These are phyloP conservation scores for Neelides folsomi DNA, from an alignment of 2,888 invertebrate genomes.

Conservation along the genomic window DNA sequence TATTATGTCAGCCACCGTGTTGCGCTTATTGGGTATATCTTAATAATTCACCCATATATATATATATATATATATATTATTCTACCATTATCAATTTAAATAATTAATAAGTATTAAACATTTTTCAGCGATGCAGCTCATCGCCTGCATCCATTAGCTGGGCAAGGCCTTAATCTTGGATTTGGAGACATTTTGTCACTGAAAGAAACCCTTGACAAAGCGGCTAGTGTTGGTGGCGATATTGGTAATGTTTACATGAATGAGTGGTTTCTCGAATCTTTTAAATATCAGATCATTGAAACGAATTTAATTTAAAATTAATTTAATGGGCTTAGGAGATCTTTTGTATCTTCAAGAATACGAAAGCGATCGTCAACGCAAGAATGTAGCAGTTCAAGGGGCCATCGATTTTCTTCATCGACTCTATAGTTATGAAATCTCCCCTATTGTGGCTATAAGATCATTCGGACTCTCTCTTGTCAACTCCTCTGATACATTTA, in stretches of 20 bases:
- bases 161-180: constrained; percentile 95
- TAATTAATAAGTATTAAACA: neutral
- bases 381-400: constrained; percentile 77
- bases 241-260: constrained; percentile 44
- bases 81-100: neutral
- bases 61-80: neutral
- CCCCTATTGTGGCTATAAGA: constrained; percentile 63
- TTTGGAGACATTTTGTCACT: constrained; percentile 79
- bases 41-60: neutral
- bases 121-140: constrained; percentile 64
- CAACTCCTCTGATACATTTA: constrained; percentile 59
- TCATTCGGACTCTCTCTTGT: constrained; percentile 69
- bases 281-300: neutral
- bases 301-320: neutral
- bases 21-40: constrained; percentile 67
- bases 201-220: constrained; percentile 54
- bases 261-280: neutral
- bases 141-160: constrained; percentile 88
- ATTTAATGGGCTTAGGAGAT: constrained; percentile 45
- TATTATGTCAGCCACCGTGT: constrained; percentile 69
- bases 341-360: constrained; percentile 60
- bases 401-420: constrained; percentile 75
- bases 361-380: constrained; percentile 66
- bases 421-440: constrained; percentile 52
- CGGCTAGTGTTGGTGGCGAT: constrained; percentile 57